phyloP scores from a whole-genome alignment of 64 coral and sea anemone genomes.

The Hydrozoanthus tunicans region DNA sequence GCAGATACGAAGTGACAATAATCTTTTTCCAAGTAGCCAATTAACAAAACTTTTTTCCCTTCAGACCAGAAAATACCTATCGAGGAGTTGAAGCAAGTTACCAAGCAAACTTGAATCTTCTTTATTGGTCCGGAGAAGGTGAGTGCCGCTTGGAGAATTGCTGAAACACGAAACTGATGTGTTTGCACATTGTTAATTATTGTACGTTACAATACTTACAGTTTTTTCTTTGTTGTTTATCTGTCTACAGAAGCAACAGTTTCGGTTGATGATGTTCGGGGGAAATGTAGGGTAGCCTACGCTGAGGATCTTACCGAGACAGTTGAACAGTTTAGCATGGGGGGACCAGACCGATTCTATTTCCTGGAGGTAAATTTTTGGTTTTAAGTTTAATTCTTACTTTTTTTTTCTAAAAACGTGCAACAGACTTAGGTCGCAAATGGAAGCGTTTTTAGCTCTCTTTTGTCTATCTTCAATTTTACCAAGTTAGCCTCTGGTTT shows the following conservation, averaged over 20 bases:
- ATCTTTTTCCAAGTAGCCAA: neutral
- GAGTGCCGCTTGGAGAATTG: neutral
- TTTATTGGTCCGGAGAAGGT: constrained; percentile 98
- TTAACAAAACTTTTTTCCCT: constrained; percentile 2
- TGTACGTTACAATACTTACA: neutral
- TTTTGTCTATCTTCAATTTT: too few relatives aligned
- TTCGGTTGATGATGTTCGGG: constrained; percentile 55
- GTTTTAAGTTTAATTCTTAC: neutral
- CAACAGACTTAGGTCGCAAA: too few relatives aligned
- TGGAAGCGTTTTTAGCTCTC: too few relatives aligned
- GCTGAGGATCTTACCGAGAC: constrained; percentile 78
- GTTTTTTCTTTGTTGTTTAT: neutral
- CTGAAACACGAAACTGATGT: too few relatives aligned
- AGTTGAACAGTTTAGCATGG: constrained; percentile 71
- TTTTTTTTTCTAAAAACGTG: neutral
- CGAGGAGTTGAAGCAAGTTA: constrained; percentile 74
- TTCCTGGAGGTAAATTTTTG: constrained; percentile 80
- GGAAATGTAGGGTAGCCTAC: constrained; percentile 73
- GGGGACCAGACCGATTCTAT: constrained; percentile 85
- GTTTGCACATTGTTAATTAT: neutral
- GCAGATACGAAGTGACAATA: too few relatives aligned
- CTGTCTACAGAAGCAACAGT: constrained; percentile 46
- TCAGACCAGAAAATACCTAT: constrained; percentile 94
- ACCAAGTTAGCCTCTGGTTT: too few relatives aligned
- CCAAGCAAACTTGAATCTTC: constrained; percentile 85